Base-by-base conservation (phyloP, 2,888 invertebrate genomes). In the Balanococcus diminutus region DNA sequence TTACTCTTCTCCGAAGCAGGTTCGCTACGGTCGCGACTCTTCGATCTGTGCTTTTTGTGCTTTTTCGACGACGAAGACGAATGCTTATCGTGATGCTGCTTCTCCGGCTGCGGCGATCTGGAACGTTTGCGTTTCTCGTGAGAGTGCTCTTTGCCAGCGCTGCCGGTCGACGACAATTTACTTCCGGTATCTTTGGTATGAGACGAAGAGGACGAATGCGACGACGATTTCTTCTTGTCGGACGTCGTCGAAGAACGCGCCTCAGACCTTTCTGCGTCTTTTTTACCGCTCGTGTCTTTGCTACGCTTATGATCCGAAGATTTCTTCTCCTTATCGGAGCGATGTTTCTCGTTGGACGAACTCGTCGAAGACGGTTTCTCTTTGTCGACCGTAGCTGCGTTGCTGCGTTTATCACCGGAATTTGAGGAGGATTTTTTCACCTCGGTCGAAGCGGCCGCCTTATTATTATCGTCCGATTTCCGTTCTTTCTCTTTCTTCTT, bases 101-200 rank as follows among this genome's bases (percentile, higher is more conserved):
- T 75, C 0, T 75, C 75, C 28, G 31, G 14, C n/a, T n/a, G n/a
- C 3, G 75, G 75, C 22, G 75, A 32, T 11, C 75, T 2, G 6
- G 75, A 75, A 3, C 75, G 75, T 75, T 75, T 75, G 16, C 75
- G 14, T 32, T 32, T 75, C n/a, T 51, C 51, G 51, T 51, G 51
- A n/a, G n/a, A 19, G 3, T 19, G 51, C 32, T 75, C 32, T n/a
- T n/a, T 31, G 0, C 5, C 75, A 6, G 32, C n/a, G 11, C 19
- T 32, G 6, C 8, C n/a, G 3, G n/a, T n/a, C n/a, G 36, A 19
- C 19, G 25, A 11, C 19, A 11, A 11, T 36, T 72, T 25, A 6
- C 72, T 25, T 16, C n/a, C n/a, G 6, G 36, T 67, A 16, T 67
- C 36, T 32, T 72, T 72, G 72, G 32, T 72, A 72, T 72, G 31